phyloP scores from a whole-genome alignment of 2,888 invertebrate genomes.

The Xestia ashworthii region DNA sequence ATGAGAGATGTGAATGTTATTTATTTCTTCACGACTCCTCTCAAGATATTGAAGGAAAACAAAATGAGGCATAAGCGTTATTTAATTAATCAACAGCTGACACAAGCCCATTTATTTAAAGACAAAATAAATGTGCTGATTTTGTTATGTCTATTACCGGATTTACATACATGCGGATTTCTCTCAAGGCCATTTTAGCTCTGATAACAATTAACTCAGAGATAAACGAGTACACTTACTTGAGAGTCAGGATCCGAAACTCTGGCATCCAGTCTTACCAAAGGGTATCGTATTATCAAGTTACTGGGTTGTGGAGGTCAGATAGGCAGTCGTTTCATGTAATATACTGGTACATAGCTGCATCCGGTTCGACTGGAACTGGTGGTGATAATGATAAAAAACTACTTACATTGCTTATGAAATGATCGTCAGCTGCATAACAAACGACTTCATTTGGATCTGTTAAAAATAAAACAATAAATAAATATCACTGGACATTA shows the following conservation, averaged over 20 bases:
- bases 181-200: not conserved
- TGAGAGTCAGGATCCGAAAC: too few relatives aligned
- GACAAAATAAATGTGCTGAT: not conserved
- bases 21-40: not conserved
- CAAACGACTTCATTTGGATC: constrained; percentile 75
- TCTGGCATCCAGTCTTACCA: too few relatives aligned
- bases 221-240: not conserved
- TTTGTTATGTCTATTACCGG: not conserved
- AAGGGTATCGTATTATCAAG: too few relatives aligned
- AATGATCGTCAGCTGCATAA: constrained; percentile 74
- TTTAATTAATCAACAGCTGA: not conserved
- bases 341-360: too few relatives aligned
- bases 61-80: not conserved
- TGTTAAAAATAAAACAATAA: constrained; percentile 11
- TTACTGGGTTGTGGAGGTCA: too few relatives aligned
- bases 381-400: not conserved
- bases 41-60: not conserved
- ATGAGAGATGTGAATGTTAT: not conserved
- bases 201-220: too few relatives aligned
- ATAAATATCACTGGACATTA: too few relatives aligned
- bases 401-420: constrained; percentile 75
- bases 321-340: too few relatives aligned
- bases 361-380: too few relatives aligned
- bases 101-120: not conserved
- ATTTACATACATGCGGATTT: not conserved